A percentile compares a stretch with the other conserved stretches of the same genome.
These are phyloP conservation scores for Coryphaenoides rupestris DNA, from an alignment of 2,113 vertebrate species.

Conservation along the genomic window DNA sequence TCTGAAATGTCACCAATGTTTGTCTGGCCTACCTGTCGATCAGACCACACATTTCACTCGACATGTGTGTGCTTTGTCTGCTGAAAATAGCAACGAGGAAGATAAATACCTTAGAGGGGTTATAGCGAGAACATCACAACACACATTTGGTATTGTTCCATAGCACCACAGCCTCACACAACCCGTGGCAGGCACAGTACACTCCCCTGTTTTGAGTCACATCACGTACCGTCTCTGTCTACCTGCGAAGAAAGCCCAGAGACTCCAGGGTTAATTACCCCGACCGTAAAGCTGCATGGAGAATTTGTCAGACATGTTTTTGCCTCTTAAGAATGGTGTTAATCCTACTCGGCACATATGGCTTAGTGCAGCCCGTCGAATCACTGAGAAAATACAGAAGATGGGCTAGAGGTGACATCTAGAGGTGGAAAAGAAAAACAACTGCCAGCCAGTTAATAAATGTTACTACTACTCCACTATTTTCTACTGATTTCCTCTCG, in stretches of 20 bases:
- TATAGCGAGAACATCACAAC: too few relatives aligned
- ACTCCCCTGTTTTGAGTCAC: conserved; percentile 5
- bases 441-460: not conserved
- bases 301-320: conserved; percentile 16
- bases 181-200: not conserved
- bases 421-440: conserved; percentile 41
- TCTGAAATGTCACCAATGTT: too few relatives aligned
- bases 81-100: too few relatives aligned
- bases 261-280: conserved; percentile 28
- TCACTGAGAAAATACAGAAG: conserved; percentile 5
- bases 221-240: not conserved
- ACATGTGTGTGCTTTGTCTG: too few relatives aligned
- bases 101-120: too few relatives aligned
- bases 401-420: conserved; percentile 54
- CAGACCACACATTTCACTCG: too few relatives aligned
- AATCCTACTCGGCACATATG: conserved; percentile 11
- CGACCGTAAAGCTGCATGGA: conserved; percentile 13
- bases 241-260: not conserved
- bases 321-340: not conserved
- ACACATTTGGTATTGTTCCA: too few relatives aligned
- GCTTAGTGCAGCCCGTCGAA: conserved; percentile 2
- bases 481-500: too few relatives aligned
- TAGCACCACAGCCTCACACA: conserved; percentile 16
- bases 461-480: too few relatives aligned
- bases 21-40: too few relatives aligned